Evolutionary conservation across 2,888 invertebrate genomes (phyloP).

Genomic region (Folsomia candida): DNA sequence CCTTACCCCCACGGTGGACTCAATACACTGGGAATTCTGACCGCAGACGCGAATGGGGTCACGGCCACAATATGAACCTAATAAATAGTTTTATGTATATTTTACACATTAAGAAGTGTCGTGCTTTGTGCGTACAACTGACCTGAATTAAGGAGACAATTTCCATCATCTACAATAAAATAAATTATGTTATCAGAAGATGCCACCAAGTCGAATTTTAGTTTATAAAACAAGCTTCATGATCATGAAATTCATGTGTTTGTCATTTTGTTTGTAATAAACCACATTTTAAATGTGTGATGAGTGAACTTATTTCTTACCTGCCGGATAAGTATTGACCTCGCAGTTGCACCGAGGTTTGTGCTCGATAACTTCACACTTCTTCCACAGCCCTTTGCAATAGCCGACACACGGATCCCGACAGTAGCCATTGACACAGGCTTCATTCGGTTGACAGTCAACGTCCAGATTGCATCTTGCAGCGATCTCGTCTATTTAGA

Average conservation of each 20-base stretch:
- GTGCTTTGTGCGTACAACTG: not conserved
- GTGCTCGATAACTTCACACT: conserved; percentile 49
- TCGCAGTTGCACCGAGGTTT: conserved; percentile 49
- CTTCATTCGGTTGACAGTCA: conserved; percentile 46
- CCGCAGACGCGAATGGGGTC: conserved; percentile 50
- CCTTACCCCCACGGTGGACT: conserved; percentile 49
- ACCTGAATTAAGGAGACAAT: conserved; percentile 48
- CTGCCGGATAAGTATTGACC: conserved; percentile 48
- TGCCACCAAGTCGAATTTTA: too few species aligned
- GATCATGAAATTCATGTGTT: too few species aligned
- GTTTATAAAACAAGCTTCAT: too few species aligned
- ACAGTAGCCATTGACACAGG: conserved; percentile 49
- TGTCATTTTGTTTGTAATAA: too few species aligned
- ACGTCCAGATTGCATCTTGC: conserved; percentile 50
- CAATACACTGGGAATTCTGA: conserved; percentile 49
- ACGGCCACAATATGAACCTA: conserved; percentile 48
- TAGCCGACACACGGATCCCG: conserved; percentile 49
- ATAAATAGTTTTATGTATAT: not conserved
- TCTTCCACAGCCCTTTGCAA: conserved; percentile 49
- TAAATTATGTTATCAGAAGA: too few species aligned
- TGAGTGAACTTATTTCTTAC: too few species aligned
- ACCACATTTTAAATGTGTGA: too few species aligned
- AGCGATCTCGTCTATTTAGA: conserved; percentile 46
- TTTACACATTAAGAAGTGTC: conserved; percentile 1
- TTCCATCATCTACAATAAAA: conserved; percentile 50